Evolutionary conservation across 2,797 vertebrate species (phyloP).

Genomic region (Lacerta agilis): DNA sequence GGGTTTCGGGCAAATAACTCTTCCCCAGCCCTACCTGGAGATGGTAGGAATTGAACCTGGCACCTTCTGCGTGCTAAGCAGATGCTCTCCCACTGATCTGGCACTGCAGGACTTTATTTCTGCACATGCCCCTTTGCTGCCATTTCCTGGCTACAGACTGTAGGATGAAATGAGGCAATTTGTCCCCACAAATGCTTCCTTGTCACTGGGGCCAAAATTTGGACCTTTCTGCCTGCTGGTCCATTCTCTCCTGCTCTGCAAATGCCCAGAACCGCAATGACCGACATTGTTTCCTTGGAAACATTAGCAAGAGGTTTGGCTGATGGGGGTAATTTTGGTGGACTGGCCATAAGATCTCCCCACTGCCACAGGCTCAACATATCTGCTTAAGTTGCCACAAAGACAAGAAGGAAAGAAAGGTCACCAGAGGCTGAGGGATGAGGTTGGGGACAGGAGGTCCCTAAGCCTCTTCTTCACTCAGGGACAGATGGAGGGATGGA

Average conservation of each 20-base stretch:
- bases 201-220: conserved; percentile 60
- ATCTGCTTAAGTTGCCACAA: conserved; percentile 61
- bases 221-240: conserved; percentile 52
- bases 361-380: conserved; percentile 34
- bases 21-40: background rate
- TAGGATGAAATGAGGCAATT: background rate
- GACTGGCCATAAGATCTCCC: conserved; percentile 56
- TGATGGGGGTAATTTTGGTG: conserved; percentile 62
- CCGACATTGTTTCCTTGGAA: conserved; percentile 70
- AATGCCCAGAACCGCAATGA: conserved; percentile 40
- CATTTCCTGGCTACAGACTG: background rate
- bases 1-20: no score
- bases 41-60: background rate
- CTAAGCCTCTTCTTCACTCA: conserved; percentile 51
- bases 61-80: background rate
- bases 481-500: conserved; percentile 31
- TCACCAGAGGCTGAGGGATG: conserved; percentile 46
- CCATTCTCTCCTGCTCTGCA: conserved; percentile 52
- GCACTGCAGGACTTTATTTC: background rate
- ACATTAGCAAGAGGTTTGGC: conserved; percentile 69
- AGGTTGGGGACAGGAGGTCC: background rate
- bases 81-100: no score
- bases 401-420: background rate
- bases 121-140: background rate
- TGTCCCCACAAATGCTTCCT: conserved; percentile 15